phyloP scores from a whole-genome alignment of 2,888 invertebrate genomes.

The Hemistola chrysoprasaria region DNA sequence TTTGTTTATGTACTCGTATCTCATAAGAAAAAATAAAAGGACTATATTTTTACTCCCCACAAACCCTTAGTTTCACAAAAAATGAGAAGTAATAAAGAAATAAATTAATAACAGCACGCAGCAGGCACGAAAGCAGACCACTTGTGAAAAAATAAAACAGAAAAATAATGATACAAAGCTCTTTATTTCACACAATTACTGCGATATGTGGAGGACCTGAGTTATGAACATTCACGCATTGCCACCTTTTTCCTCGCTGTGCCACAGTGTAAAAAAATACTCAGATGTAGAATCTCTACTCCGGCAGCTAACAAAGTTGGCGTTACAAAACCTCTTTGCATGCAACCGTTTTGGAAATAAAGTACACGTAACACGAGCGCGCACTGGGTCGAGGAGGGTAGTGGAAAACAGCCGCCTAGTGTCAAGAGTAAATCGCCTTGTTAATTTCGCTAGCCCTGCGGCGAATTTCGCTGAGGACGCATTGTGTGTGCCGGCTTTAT shows the following conservation, averaged over 20 bases:
- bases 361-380: conserved; percentile 45
- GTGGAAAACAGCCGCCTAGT: conserved; percentile 75
- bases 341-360: conserved; percentile 41
- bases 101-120: conserved; percentile 30
- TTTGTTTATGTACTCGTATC: too few relatives aligned
- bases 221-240: conserved; percentile 48
- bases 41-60: too few relatives aligned
- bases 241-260: conserved; percentile 37
- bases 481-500: conserved; percentile 80
- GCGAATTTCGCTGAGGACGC: conserved; percentile 81
- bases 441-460: conserved; percentile 81
- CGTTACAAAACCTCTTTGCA: conserved; percentile 32
- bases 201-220: conserved; percentile 58
- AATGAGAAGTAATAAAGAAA: too few relatives aligned
- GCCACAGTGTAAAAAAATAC: conserved; percentile 46
- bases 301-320: conserved; percentile 30
- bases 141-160: conserved; percentile 40
- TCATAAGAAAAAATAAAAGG: too few relatives aligned
- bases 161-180: conserved; percentile 72
- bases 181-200: conserved; percentile 76
- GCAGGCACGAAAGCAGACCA: conserved; percentile 26
- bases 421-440: conserved; percentile 83
- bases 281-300: conserved; percentile 11
- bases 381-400: conserved; percentile 58
- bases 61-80: too few relatives aligned